Base-by-base conservation (phyloP, 2,888 invertebrate genomes). In the Xestoiulus laeticollis region DNA sequence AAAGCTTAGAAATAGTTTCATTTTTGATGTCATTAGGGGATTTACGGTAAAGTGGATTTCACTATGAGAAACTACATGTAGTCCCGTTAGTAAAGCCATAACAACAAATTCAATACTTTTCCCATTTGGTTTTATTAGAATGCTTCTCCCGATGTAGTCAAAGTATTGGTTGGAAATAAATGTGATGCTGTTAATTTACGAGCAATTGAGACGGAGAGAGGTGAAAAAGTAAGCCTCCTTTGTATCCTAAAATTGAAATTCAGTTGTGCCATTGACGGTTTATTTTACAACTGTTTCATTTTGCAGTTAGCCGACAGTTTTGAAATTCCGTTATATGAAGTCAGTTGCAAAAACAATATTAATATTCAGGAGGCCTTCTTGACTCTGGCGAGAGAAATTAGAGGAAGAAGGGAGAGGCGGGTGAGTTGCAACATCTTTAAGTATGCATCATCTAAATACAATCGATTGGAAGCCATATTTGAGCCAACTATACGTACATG, bases 301-400 rank as follows among this genome's bases (percentile, higher is more conserved):
- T 93, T 93, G 85, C 92, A 96, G 95, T 95, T 96, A 92, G 96
- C 96, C 0, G 96, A 96, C 91, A 95, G 95, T 91, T 96, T 96
- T 91, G 96, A 96, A 90, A 95, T 96, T 94, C 96, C 96, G 48
- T 96, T 96, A 92, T 96, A 96, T 91, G 96, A 96, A 92, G 96
- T 96, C 19, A 96, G 96, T 16, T 96, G 96, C 92, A 96, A 96
- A 92, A 95, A 95, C 90, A 95, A 96, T 91, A 94, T 96, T 89
- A 96, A 96, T 90, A 96, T 96, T 91, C 96, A 96, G 91, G 95
- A 96, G 91, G 95, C 96, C 87, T 96, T 96, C 92, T 92, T 96
- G 89, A 95, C 95, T 85, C 92, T 96, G 91, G 96, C 96, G 89
- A 94, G 96, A 91, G 95, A 95, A 93, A 96, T 96, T 92, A 94